phyloP scores from a whole-genome alignment of 92 coral and sea anemone species.

The Epizoanthus stellaris region DNA sequence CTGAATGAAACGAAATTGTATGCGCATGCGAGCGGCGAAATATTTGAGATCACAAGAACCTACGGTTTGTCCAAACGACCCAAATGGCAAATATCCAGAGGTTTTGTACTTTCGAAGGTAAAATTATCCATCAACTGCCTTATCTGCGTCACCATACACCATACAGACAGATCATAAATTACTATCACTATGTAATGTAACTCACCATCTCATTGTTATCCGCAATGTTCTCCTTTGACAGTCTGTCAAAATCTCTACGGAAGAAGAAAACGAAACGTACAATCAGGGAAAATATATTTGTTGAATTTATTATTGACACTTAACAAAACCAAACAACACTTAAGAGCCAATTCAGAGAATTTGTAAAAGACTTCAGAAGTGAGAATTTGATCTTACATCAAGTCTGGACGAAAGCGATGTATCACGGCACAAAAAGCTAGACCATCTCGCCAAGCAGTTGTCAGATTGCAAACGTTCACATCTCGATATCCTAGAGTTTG shows the following conservation, averaged over 20 bases:
- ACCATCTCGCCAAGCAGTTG: slow-evolving; percentile 94
- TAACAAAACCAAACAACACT: slow-evolving; percentile 46
- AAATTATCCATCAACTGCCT: neutral
- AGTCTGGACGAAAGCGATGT: slow-evolving; percentile 86
- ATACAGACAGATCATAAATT: neutral
- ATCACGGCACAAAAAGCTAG: slow-evolving; percentile 88
- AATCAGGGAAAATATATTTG: slow-evolving; percentile 17
- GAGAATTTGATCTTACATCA: slow-evolving; percentile 63
- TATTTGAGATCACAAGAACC: neutral
- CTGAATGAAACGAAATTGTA: slow-evolving; percentile 1
- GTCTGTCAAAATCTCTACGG: slow-evolving; percentile 85
- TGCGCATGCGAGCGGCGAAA: neutral
- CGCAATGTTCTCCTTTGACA: slow-evolving; percentile 80
- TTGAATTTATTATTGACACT: slow-evolving; percentile 34
- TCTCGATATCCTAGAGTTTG: slow-evolving; percentile 83
- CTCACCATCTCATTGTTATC: slow-evolving; percentile 88
- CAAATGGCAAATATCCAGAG: neutral
- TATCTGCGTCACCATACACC: neutral
- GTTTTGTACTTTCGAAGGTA: neutral
- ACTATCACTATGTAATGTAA: slow-evolving; percentile 5
- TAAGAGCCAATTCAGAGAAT: slow-evolving; percentile 15
- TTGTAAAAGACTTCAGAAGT: slow-evolving; percentile 38
- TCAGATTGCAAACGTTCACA: slow-evolving; percentile 76
- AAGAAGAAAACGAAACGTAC: slow-evolving; percentile 36
- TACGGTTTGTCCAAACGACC: too few species aligned